Percentiles rank a stretch among this genome's conserved stretches.
Conservation (phyloP, 2,888 invertebrate species). For the Parnassius orleans region DNA sequence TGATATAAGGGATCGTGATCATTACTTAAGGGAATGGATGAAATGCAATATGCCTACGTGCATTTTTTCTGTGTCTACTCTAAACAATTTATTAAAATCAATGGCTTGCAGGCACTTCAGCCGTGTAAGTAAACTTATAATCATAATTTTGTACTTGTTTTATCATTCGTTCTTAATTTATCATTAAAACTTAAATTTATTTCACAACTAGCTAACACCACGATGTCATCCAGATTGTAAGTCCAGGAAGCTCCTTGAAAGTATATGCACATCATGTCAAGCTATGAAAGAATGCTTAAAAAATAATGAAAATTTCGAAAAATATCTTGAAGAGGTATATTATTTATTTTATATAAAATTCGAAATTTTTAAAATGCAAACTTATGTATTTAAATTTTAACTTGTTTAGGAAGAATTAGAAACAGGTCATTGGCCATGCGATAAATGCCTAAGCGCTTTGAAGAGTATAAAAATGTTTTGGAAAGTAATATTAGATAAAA, state of each 20-base stretch:
- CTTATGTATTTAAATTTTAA: background rate
- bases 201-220: conserved; percentile 46
- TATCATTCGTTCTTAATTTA: background rate
- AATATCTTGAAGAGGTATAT: conserved; percentile 64
- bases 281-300: conserved; percentile 60
- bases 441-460: conserved; percentile 63
- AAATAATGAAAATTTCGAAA: conserved; percentile 50
- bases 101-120: conserved; percentile 56
- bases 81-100: conserved; percentile 47
- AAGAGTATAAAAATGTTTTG: conserved; percentile 72
- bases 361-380: too few species aligned
- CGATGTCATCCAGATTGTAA: conserved; percentile 66
- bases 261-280: conserved; percentile 59
- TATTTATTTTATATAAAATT: background rate
- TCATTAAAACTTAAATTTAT: conserved; percentile 7
- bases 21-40: conserved; percentile 71
- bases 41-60: conserved; percentile 62
- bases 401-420: conserved; percentile 61
- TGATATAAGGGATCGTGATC: conserved; percentile 47
- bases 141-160: background rate
- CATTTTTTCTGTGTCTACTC: conserved; percentile 50
- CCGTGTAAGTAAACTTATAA: conserved; percentile 42
- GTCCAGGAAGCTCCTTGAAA: conserved; percentile 62
- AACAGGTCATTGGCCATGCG: conserved; percentile 71
- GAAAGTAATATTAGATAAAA: conserved; percentile 64